Percentiles rank a stretch among this genome's conserved stretches.
Evolutionary conservation across 2,888 invertebrate genomes (phyloP).

Genomic region (Prosapia bicincta): DNA sequence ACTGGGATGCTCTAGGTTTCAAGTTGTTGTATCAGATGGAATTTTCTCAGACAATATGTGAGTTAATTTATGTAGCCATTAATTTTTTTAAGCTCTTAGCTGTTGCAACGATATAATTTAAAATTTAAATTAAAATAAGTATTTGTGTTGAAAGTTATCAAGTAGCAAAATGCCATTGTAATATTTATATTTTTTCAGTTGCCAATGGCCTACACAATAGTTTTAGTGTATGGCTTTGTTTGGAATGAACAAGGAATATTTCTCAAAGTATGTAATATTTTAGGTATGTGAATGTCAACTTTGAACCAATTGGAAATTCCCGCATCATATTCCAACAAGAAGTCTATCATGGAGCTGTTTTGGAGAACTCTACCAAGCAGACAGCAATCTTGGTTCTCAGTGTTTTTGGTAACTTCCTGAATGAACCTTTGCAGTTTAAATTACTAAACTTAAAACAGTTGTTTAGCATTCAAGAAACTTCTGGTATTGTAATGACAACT

Average conservation of each 20-base stretch:
- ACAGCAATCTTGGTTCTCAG: conserved; percentile 76
- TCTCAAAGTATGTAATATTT: too few relatives aligned
- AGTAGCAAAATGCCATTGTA: too few relatives aligned
- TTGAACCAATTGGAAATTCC: conserved; percentile 59
- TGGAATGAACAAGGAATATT: too few relatives aligned
- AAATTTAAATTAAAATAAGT: too few relatives aligned
- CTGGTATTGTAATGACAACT: conserved; percentile 82
- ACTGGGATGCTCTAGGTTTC: not conserved
- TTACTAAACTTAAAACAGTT: conserved; percentile 81
- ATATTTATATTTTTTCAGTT: too few relatives aligned
- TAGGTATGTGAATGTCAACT: conserved; percentile 4
- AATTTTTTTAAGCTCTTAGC: too few relatives aligned
- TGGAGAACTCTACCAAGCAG: conserved; percentile 80
- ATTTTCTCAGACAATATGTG: not conserved
- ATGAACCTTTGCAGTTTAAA: conserved; percentile 79
- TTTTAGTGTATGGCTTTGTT: too few relatives aligned
- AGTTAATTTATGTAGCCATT: not conserved
- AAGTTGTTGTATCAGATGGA: conserved; percentile 8
- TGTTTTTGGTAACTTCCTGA: conserved; percentile 77
- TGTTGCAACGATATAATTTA: too few relatives aligned
- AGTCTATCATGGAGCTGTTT: conserved; percentile 71
- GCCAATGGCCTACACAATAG: too few relatives aligned
- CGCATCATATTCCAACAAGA: conserved; percentile 77
- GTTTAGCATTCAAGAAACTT: conserved; percentile 84
- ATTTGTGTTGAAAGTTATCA: too few relatives aligned